phyloP scores from a whole-genome alignment of 2,797 vertebrate genomes.

The Urophycis tenuis region DNA sequence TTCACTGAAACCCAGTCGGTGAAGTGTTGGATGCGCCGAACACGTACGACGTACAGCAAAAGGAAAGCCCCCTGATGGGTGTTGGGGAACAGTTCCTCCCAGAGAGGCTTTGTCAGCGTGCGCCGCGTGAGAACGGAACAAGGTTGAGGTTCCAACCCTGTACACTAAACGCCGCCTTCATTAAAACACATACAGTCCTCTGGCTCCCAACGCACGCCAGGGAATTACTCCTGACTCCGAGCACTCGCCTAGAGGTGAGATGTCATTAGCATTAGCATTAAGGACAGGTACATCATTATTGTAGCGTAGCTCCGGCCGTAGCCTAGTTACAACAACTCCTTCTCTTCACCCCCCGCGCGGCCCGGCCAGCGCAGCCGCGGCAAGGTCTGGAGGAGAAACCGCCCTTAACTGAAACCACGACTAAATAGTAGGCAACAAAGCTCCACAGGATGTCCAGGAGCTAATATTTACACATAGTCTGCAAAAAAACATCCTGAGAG shows the following conservation, averaged over 20 bases:
- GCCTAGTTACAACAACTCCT: constrained; percentile 61
- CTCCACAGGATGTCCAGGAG: not conserved
- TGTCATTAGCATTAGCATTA: constrained; percentile 75
- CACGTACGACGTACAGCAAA: not conserved
- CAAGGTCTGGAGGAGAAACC: constrained; percentile 61
- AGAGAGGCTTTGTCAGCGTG: too few species aligned
- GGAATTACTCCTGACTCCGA: constrained; percentile 73
- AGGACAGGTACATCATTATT: constrained; percentile 81
- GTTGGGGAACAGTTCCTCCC: too few species aligned
- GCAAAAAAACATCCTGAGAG: constrained; percentile 26
- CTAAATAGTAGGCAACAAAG: not conserved
- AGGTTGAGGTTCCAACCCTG: constrained; percentile 37
- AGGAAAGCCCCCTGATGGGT: too few species aligned
- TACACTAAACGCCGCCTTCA: constrained; percentile 50
- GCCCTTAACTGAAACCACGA: not conserved
- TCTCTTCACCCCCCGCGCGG: constrained; percentile 55
- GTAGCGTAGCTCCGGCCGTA: constrained; percentile 62
- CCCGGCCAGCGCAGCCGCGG: constrained; percentile 30
- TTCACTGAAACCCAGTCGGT: too few species aligned
- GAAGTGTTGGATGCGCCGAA: too few species aligned
- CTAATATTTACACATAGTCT: not conserved
- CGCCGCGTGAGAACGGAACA: constrained; percentile 58
- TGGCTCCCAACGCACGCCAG: constrained; percentile 62
- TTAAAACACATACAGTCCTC: constrained; percentile 67
- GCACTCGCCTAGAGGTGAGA: constrained; percentile 69